phyloP scores from a whole-genome alignment of 2,888 invertebrate genomes.

The Euzophera pinguis region DNA sequence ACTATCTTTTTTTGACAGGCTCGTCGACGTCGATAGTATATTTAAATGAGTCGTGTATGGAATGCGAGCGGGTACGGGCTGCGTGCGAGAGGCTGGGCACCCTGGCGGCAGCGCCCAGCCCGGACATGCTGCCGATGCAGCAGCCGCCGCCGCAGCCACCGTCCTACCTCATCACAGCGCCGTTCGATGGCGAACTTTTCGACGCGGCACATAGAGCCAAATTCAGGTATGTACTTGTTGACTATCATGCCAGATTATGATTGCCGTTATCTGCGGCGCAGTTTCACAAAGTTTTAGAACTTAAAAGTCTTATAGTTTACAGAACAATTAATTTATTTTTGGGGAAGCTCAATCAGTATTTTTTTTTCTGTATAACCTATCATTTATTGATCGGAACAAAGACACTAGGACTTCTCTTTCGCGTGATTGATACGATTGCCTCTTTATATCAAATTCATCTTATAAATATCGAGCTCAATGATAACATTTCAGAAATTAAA shows the following conservation, averaged over 20 bases:
- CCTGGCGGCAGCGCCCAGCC: conserved; percentile 61
- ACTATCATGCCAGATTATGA: neutral
- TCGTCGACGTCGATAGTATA: conserved; percentile 65
- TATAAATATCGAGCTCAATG: too few species aligned
- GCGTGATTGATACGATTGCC: too few species aligned
- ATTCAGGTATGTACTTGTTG: conserved; percentile 51
- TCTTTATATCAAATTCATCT: too few species aligned
- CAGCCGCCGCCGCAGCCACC: conserved; percentile 57
- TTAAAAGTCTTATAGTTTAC: too few species aligned
- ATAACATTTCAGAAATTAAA: too few species aligned
- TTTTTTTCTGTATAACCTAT: too few species aligned
- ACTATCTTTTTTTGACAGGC: conserved; percentile 38
- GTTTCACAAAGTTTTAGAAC: too few species aligned
- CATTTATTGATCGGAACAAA: too few species aligned
- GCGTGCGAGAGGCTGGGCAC: conserved; percentile 72
- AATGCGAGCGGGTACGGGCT: conserved; percentile 72
- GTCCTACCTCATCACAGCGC: conserved; percentile 82
- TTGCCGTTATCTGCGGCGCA: neutral
- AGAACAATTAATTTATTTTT: too few species aligned
- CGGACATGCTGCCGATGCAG: conserved; percentile 58
- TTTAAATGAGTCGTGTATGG: conserved; percentile 68
- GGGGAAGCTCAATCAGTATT: too few species aligned
- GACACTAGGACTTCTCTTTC: too few species aligned
- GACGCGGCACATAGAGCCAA: conserved; percentile 81
- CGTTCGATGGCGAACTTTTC: conserved; percentile 86